These are phyloP conservation scores for Osmoderma eremita DNA, from an alignment of 2,888 invertebrate genomes.

Conservation along the genomic window DNA sequence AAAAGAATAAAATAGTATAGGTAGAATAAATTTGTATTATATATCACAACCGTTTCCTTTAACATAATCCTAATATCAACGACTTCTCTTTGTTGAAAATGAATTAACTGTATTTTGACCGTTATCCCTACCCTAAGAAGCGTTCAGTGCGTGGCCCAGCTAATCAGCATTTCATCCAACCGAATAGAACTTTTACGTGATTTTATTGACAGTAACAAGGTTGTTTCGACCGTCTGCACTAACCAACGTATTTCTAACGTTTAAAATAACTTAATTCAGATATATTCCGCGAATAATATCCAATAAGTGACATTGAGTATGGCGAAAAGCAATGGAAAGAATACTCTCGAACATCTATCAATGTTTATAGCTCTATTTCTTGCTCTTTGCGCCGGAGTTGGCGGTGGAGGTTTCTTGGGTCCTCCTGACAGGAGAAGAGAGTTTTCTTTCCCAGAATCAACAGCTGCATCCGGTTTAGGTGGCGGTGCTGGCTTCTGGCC, in stretches of 20 bases:
- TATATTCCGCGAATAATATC: constrained; percentile 78
- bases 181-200: no score
- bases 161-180: no score
- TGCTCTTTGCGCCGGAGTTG: constrained; percentile 70
- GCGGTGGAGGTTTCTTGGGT: constrained; percentile 58
- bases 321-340: constrained; percentile 77
- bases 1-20: no score
- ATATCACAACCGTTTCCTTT: no score
- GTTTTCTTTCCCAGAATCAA: constrained; percentile 66
- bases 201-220: no score
- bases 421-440: constrained; percentile 60
- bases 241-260: no score
- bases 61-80: no score
- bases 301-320: constrained; percentile 76
- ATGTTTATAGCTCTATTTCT: constrained; percentile 75
- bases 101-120: no score
- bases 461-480: constrained; percentile 66
- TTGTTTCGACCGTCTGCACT: no score
- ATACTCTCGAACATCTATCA: constrained; percentile 75
- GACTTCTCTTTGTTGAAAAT: no score
- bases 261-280: constrained; percentile 63
- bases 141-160: no score
- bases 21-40: no score
- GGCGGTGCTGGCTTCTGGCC: constrained; percentile 69
- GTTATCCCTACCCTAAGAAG: not conserved